phyloP scores from a whole-genome alignment of 2,113 vertebrate species.

The Lepus europaeus region DNA sequence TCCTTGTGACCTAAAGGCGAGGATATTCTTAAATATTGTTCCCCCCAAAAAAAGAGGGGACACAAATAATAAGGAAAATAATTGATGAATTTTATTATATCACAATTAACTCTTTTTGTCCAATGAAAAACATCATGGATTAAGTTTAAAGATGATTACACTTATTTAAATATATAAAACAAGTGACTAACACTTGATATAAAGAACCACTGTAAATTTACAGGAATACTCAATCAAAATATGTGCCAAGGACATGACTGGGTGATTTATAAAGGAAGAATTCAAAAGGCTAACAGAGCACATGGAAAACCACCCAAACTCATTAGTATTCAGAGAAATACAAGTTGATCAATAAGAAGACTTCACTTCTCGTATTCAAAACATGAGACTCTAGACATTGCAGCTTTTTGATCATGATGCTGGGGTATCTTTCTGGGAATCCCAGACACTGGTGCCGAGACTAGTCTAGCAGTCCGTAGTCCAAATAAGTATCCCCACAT shows the following conservation, averaged over 20 bases:
- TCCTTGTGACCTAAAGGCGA: not conserved
- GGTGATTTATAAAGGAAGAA: not conserved
- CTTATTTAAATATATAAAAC: slow-evolving; percentile 25
- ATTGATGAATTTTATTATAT: too few relatives aligned
- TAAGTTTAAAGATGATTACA: too few relatives aligned
- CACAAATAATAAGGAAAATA: too few relatives aligned
- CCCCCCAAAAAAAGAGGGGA: not conserved
- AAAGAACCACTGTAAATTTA: not conserved
- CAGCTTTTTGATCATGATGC: too few relatives aligned
- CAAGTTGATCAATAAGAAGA: slow-evolving; percentile 8
- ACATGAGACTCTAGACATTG: not conserved
- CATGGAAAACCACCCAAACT: not conserved
- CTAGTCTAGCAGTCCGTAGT: not conserved
- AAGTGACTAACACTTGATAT: not conserved
- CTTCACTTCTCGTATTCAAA: not conserved
- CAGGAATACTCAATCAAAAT: not conserved
- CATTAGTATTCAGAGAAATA: not conserved
- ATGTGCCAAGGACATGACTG: not conserved
- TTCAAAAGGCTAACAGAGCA: not conserved
- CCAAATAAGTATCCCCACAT: not conserved
- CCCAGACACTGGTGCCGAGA: not conserved
- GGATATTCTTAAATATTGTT: slow-evolving; percentile 2
- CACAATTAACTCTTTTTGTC: too few relatives aligned
- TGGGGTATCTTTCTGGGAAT: not conserved
- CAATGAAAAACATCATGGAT: too few relatives aligned